Evolutionary conservation across 2,888 invertebrate species (phyloP), one percentile per base, ranked within the genome.

Genomic region (Lithophane leautieri): DNA sequence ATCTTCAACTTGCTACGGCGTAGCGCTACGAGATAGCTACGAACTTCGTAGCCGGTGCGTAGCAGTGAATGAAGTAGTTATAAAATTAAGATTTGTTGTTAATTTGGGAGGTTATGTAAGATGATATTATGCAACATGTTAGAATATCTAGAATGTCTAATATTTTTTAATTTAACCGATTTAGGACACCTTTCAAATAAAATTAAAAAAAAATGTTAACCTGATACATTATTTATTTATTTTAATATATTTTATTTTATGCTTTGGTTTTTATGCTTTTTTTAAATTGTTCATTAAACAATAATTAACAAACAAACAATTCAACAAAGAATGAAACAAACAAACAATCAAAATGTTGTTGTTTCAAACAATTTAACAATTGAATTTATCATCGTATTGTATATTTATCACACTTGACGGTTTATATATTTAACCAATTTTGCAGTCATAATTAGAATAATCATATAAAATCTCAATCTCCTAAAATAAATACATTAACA

Each of bases 21-120:
- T 76, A 88, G 84, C 72, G 84, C 79, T 86, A 88, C 88, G 78
- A 67, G 70, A 66, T 73, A 63, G 73, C 76, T 86, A 86, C 88
- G 78, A 86, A 74, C 7, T 83, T 78, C 70, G 81, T 78, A 87
- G 79, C 50, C 34, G 12, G 3, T 6, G 22, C 65, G 42, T 58
- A 22, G 72, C 54, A 22, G 6, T 40, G 52, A 73, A 74, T 79
- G 67, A 78, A 65, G 66, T 62, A 61, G n/a, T 69, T 80, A 73
- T n/a, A 62, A 68, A 80, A 70, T 84, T 74, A 80, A 65, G 34
- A 73, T 79, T 56, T 67, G 42, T 79, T 40, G 78, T 83, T 73
- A 52, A 19, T 79, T 61, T 66, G 28, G 28, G 22, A 50, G 25
- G 22, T 68, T 74, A 68, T 56, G 50, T 70, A 19, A 66, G 14